phyloP scores from a whole-genome alignment of 2,113 vertebrate genomes.

The Vulpes vulpes region DNA sequence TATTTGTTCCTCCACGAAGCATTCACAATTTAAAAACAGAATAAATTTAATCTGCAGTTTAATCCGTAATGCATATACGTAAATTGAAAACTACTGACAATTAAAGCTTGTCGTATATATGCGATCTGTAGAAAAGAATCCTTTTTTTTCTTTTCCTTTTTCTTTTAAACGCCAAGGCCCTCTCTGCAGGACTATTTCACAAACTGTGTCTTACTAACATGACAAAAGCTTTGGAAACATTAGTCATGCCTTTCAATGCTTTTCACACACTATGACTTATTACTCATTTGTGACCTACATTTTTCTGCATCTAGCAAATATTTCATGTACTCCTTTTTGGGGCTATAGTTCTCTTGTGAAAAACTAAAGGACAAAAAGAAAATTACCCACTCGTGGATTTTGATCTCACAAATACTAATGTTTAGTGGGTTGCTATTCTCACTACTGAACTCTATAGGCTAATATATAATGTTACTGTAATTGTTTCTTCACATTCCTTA shows the following conservation, averaged over 20 bases:
- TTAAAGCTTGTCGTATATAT: conserved; percentile 25
- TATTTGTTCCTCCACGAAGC: conserved; percentile 28
- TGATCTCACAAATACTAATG: neutral
- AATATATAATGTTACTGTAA: neutral
- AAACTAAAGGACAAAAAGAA: conserved; percentile 41
- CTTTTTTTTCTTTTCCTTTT: neutral
- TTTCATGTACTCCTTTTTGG: neutral
- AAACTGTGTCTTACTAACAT: conserved; percentile 66
- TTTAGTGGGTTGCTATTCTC: neutral
- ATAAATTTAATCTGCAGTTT: conserved; percentile 49
- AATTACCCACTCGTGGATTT: neutral
- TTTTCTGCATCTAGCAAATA: conserved; percentile 60
- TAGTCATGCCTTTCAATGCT: conserved; percentile 64
- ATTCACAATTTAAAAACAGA: conserved; percentile 54
- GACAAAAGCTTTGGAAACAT: conserved; percentile 68
- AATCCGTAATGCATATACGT: conserved; percentile 55
- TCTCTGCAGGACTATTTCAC: conserved; percentile 59
- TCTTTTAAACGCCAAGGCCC: conserved; percentile 27
- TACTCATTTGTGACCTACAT: conserved; percentile 41
- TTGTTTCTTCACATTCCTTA: neutral
- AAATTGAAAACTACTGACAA: neutral
- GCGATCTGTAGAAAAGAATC: conserved; percentile 66
- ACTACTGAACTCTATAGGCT: neutral
- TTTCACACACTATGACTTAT: conserved; percentile 56
- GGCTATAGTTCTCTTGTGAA: neutral